Conservation (phyloP, 2,113 vertebrate species). For the Pongo pygmaeus region DNA sequence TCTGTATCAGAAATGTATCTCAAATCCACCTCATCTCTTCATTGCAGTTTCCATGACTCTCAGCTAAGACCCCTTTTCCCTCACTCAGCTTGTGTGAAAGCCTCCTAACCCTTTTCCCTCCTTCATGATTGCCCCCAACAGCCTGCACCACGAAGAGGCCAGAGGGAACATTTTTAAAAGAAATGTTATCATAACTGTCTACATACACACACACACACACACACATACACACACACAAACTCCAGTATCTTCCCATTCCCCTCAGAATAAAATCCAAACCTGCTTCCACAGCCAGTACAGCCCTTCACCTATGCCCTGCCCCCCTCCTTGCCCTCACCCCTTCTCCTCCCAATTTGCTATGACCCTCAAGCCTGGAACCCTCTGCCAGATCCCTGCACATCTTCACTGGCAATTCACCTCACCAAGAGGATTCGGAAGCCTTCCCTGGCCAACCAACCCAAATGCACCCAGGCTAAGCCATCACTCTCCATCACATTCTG, state of each 20-base stretch:
- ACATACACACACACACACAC: background rate
- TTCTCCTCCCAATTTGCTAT: background rate
- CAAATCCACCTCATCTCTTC: no score
- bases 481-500: background rate
- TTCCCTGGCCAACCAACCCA: background rate
- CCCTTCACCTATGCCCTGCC: background rate
- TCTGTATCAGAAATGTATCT: background rate
- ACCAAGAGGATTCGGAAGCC: background rate
- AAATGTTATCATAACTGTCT: background rate
- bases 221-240: background rate
- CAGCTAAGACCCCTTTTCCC: background rate
- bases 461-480: background rate
- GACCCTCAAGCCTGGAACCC: background rate
- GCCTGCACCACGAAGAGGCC: background rate
- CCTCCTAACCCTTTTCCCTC: background rate
- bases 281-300: background rate
- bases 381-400: background rate
- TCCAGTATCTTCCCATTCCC: background rate
- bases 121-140: background rate
- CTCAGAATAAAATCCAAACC: background rate
- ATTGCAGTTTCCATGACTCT: background rate
- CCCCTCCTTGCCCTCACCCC: accelerated
- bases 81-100: background rate
- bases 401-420: background rate
- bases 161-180: background rate